phyloP scores from a whole-genome alignment of 2,888 invertebrate genomes.

The Thera obeliscata region DNA sequence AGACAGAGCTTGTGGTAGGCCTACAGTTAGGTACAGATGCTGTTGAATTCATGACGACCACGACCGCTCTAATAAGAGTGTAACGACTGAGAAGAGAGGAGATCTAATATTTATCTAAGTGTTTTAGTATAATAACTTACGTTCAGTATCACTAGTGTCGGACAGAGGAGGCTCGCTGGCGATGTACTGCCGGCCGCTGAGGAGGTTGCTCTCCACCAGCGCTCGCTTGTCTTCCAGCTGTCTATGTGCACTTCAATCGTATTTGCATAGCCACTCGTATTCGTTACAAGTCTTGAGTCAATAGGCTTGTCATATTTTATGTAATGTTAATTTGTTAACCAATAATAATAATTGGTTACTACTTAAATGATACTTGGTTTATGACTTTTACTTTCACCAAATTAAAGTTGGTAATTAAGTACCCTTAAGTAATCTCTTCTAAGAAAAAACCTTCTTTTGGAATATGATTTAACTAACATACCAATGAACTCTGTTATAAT shows the following conservation, averaged over 20 bases:
- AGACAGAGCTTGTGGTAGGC: no score
- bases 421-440: no score
- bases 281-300: slow-evolving; percentile 14
- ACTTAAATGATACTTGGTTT: not conserved
- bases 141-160: slow-evolving; percentile 93
- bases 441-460: not conserved
- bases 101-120: no score
- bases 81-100: no score
- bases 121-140: slow-evolving; percentile 72
- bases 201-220: slow-evolving; percentile 95
- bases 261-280: slow-evolving; percentile 15
- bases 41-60: no score
- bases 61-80: no score
- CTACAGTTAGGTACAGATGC: no score
- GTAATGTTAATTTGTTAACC: slow-evolving; percentile 3
- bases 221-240: slow-evolving; percentile 97
- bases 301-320: slow-evolving; percentile 12
- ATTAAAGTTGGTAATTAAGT: no score
- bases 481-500: no score
- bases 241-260: slow-evolving; percentile 61
- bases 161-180: slow-evolving; percentile 93
- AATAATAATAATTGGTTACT: not conserved
- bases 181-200: slow-evolving; percentile 95
- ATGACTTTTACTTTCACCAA: not conserved
- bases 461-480: not conserved